phyloP scores from a whole-genome alignment of 2,797 vertebrate species.

The Astyanax mexicanus region DNA sequence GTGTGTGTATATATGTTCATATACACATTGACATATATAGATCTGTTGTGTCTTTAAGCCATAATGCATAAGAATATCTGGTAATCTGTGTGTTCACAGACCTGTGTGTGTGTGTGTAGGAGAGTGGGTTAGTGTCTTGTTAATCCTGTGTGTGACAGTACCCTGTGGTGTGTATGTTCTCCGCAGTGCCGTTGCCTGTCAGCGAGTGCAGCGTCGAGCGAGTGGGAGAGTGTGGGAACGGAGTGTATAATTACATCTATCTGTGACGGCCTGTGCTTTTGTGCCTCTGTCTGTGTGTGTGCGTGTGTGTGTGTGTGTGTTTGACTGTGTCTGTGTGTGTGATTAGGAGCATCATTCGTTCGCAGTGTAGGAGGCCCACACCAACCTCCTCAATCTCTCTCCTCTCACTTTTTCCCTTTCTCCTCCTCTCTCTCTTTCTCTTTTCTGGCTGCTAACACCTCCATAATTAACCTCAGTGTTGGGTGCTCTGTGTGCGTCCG shows the following conservation, averaged over 20 bases:
- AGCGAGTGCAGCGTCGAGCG: slow-evolving; percentile 22
- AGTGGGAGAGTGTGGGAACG: slow-evolving; percentile 60
- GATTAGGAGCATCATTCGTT: slow-evolving; percentile 42
- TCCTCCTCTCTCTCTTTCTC: slow-evolving; percentile 5
- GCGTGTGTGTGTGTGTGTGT: slow-evolving; percentile 2
- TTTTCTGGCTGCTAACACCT: slow-evolving; percentile 57
- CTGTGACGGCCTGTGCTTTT: slow-evolving; percentile 47
- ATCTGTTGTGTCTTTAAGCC: too few relatives aligned
- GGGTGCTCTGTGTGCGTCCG: slow-evolving; percentile 42
- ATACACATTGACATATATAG: not conserved
- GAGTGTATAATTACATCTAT: slow-evolving; percentile 58
- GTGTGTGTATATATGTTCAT: slow-evolving; percentile 9
- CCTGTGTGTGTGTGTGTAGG: slow-evolving; percentile 22
- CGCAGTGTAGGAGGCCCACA: slow-evolving; percentile 50
- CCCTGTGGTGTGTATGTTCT: slow-evolving; percentile 17
- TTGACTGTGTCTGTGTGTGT: not conserved
- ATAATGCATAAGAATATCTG: too few relatives aligned
- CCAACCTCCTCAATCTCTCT: slow-evolving; percentile 25
- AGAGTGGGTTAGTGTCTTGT: slow-evolving; percentile 20
- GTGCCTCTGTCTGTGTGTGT: slow-evolving; percentile 32
- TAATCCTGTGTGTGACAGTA: slow-evolving; percentile 31
- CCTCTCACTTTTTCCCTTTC: slow-evolving; percentile 27
- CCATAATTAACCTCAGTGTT: slow-evolving; percentile 62
- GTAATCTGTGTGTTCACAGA: not conserved
- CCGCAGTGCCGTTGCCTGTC: slow-evolving; percentile 24